phyloP scores from a whole-genome alignment of 1,140 invertebrate species.

The Tetramorium simillimum region DNA sequence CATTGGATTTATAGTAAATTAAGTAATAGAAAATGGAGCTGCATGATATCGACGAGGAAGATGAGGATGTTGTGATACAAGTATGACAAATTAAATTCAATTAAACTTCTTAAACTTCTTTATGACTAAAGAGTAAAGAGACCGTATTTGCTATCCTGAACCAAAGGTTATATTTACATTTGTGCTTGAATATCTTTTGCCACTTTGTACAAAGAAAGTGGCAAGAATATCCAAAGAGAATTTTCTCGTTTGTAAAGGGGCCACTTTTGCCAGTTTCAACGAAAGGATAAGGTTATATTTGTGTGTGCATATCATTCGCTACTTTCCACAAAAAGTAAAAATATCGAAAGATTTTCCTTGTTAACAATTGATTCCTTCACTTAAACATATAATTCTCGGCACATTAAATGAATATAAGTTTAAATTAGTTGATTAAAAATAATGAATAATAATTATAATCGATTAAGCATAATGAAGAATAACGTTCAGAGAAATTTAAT shows the following conservation, averaged over 20 bases:
- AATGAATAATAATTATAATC: too few species aligned
- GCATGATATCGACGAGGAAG: conserved; percentile 59
- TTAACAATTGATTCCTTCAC: not conserved
- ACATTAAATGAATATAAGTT: not conserved
- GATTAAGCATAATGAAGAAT: not conserved
- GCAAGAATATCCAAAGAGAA: too few species aligned
- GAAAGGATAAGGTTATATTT: conserved; percentile 29
- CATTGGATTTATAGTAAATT: conserved; percentile 17
- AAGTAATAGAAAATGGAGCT: conserved; percentile 2
- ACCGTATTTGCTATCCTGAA: not conserved
- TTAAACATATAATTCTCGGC: not conserved
- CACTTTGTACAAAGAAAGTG: conserved; percentile 18
- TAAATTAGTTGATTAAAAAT: not conserved
- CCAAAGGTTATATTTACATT: conserved; percentile 28
- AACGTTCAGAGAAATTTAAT: too few species aligned
- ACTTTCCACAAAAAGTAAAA: conserved; percentile 8
- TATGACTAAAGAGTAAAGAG: not conserved
- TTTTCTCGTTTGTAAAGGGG: not conserved
- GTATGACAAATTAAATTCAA: conserved; percentile 61
- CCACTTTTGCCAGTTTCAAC: not conserved
- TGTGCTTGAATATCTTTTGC: conserved; percentile 12
- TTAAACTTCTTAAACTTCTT: not conserved
- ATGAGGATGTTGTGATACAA: conserved; percentile 78
- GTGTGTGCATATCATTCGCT: not conserved
- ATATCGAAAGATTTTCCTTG: not conserved